A percentile compares a stretch with the other conserved stretches of the same genome.
These are phyloP conservation scores for Ailurus styani DNA, from an alignment of 2,113 vertebrate species.

Conservation along the genomic window DNA sequence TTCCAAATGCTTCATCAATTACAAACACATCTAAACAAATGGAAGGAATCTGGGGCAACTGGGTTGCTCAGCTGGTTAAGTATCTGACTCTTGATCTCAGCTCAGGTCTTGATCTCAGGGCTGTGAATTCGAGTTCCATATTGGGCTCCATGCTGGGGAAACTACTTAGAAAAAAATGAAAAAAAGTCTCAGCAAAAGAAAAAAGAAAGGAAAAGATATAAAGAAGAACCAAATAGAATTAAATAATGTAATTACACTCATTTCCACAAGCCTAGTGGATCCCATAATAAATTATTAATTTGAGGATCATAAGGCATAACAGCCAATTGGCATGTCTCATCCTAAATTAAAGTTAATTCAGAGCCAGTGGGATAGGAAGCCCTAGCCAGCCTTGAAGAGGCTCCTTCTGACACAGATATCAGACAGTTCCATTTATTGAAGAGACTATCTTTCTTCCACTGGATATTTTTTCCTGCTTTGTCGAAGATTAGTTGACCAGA, in stretches of 20 bases:
- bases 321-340: neutral
- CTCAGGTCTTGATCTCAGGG: neutral
- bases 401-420: neutral
- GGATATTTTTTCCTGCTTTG: too few species aligned
- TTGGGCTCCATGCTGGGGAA: neutral
- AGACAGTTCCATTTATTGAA: too few species aligned
- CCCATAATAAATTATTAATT: neutral
- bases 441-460: too few species aligned
- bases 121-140: neutral
- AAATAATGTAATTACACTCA: neutral
- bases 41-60: neutral
- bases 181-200: neutral
- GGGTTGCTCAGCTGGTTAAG: neutral
- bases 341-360: neutral
- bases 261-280: neutral
- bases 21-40: neutral
- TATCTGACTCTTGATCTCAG: neutral
- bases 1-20: neutral
- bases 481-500: too few species aligned
- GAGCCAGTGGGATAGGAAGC: neutral
- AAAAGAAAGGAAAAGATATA: neutral
- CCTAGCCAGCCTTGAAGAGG: neutral
- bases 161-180: neutral
- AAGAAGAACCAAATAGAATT: neutral
- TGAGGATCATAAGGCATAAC: neutral